Evolutionary conservation across 2,113 vertebrate genomes (phyloP).

Genomic region (Fregata magnificens): DNA sequence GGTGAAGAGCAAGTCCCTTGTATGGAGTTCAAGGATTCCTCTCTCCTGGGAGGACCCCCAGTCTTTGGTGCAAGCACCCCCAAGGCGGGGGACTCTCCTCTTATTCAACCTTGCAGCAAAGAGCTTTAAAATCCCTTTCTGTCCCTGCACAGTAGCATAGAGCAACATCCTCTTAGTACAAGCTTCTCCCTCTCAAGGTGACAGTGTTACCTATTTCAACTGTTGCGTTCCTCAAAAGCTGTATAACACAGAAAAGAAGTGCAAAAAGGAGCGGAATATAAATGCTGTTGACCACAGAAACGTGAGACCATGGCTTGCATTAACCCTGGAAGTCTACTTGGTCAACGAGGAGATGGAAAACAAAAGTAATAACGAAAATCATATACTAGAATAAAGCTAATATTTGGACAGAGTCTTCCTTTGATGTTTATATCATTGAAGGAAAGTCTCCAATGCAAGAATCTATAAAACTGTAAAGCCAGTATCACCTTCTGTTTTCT

Average conservation of each 20-base stretch:
- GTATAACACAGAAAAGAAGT: constrained; percentile 6
- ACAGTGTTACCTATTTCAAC: constrained; percentile 40
- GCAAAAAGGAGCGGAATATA: background rate
- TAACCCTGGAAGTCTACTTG: background rate
- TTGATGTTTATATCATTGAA: background rate
- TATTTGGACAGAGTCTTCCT: background rate
- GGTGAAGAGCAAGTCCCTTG: constrained; percentile 41
- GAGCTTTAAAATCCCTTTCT: constrained; percentile 53
- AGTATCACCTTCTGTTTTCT: background rate
- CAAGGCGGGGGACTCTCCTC: background rate
- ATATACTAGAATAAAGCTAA: constrained; percentile 15
- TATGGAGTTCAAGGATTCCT: constrained; percentile 2
- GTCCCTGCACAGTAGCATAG: constrained; percentile 14
- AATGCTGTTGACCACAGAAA: background rate
- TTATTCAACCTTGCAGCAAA: constrained; percentile 23
- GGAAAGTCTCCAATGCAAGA: constrained; percentile 8
- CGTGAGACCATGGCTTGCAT: background rate
- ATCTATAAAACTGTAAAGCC: constrained; percentile 12
- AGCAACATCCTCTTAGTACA: constrained; percentile 28
- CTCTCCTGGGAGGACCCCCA: background rate
- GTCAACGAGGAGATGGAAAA: background rate
- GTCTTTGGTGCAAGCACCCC: constrained; percentile 49
- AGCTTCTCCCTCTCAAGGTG: constrained; percentile 32
- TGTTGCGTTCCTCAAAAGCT: constrained; percentile 14
- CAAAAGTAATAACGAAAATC: background rate